A percentile compares a stretch with the other conserved stretches of the same genome.
phyloP scores from a whole-genome alignment of 2,888 invertebrate genomes.

The Cheilosia urbana region DNA sequence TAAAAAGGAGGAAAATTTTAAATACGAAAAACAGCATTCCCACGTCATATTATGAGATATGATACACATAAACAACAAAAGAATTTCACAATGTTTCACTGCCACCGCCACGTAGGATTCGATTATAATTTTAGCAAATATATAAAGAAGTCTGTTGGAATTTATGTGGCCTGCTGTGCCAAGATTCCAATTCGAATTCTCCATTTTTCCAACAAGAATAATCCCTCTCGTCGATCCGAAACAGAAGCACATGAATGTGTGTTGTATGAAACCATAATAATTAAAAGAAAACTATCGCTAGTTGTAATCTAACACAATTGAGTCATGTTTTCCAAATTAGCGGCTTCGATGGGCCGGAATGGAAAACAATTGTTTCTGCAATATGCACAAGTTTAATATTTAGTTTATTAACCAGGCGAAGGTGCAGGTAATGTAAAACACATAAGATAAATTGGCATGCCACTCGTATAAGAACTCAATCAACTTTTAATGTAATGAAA shows the following conservation, averaged over 20 bases:
- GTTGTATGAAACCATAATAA: conserved; percentile 24
- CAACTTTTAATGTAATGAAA: background rate
- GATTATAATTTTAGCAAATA: background rate
- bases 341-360: conserved; percentile 21
- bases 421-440: conserved; percentile 5
- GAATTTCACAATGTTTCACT: conserved; percentile 34
- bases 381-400: background rate
- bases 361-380: conserved; percentile 32
- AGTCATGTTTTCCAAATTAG: conserved; percentile 52
- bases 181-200: conserved; percentile 1
- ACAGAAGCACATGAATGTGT: background rate
- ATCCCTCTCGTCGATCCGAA: conserved; percentile 7
- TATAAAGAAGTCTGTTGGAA: background rate
- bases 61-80: conserved; percentile 30
- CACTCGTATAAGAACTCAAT: background rate
- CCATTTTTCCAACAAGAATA: conserved; percentile 35
- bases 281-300: conserved; percentile 18
- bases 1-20: conserved; percentile 30
- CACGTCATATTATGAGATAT: conserved; percentile 6
- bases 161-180: background rate
- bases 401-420: background rate
- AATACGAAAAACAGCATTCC: conserved; percentile 41
- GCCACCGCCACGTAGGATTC: conserved; percentile 50
- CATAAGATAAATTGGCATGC: conserved; percentile 14
- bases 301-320: conserved; percentile 31